Evolutionary conservation across 1,140 invertebrate species (phyloP).

Genomic region (Drosophila equinoxialis): DNA sequence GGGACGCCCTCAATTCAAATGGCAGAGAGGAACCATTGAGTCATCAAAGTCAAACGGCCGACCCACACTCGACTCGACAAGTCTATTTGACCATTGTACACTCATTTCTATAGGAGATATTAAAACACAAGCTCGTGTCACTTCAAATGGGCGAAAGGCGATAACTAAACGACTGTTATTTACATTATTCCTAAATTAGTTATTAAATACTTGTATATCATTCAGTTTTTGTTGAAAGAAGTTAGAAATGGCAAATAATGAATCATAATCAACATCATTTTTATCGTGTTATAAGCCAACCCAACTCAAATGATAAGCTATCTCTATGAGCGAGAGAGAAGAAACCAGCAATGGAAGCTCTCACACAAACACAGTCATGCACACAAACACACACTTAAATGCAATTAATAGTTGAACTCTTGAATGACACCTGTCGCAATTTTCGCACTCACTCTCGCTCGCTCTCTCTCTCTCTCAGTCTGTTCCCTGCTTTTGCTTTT

Average conservation of each 20-base stretch:
- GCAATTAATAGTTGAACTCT: conserved; percentile 47
- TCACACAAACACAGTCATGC: neutral
- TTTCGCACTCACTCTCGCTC: neutral
- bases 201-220: conserved; percentile 52
- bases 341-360: neutral
- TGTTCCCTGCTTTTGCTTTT: neutral
- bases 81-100: conserved; percentile 7
- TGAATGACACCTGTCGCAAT: conserved; percentile 27
- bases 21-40: conserved; percentile 40
- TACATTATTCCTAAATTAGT: conserved; percentile 59
- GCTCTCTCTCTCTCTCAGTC: no score
- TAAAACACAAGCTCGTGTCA: conserved; percentile 2
- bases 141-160: neutral
- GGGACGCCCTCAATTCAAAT: conserved; percentile 34
- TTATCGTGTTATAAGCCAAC: conserved; percentile 39
- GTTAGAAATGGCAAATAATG: conserved; percentile 29
- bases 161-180: conserved; percentile 48
- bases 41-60: conserved; percentile 48
- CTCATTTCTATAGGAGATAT: neutral
- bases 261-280: conserved; percentile 44
- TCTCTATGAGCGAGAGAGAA: neutral
- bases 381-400: conserved; percentile 22
- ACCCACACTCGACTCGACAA: conserved; percentile 19
- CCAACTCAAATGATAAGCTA: conserved; percentile 27
- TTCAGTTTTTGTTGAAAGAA: conserved; percentile 23